Conservation (phyloP, 2,888 invertebrate species). For the Tigriopus californicus region DNA sequence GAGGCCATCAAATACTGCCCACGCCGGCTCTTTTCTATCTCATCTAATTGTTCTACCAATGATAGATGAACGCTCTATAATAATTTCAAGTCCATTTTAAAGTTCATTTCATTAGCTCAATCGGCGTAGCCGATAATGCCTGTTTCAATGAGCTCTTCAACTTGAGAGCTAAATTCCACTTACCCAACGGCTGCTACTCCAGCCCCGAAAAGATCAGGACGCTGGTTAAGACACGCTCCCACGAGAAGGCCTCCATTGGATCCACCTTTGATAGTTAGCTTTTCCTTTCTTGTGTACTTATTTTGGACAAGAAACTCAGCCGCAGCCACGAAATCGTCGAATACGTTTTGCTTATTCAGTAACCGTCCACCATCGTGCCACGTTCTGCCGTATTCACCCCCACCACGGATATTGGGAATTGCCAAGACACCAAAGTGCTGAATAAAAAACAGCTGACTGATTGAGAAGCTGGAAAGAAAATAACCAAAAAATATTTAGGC, state of each 20-base stretch:
- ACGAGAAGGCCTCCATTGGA: slow-evolving; percentile 95
- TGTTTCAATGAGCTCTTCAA: too few species aligned
- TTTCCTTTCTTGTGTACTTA: slow-evolving; percentile 53
- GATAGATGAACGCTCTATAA: too few species aligned
- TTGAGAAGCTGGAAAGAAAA: slow-evolving; percentile 22
- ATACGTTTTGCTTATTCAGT: slow-evolving; percentile 85
- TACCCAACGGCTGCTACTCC: slow-evolving; percentile 87
- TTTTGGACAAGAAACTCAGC: slow-evolving; percentile 66
- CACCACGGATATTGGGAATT: slow-evolving; percentile 19
- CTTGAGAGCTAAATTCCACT: slow-evolving; percentile 25
- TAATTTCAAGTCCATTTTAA: too few species aligned
- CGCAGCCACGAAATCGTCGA: slow-evolving; percentile 86
- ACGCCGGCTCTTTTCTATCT: too few species aligned
- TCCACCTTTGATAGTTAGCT: slow-evolving; percentile 74
- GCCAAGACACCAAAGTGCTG: slow-evolving; percentile 63
- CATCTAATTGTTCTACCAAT: too few species aligned
- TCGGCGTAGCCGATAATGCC: too few species aligned
- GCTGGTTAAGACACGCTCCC: slow-evolving; percentile 81
- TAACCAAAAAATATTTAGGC: background rate
- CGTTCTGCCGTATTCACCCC: slow-evolving; percentile 83
- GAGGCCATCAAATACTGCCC: too few species aligned
- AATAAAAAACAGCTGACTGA: slow-evolving; percentile 67
- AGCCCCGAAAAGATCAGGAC: slow-evolving; percentile 81
- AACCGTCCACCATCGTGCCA: slow-evolving; percentile 89
- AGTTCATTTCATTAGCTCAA: too few species aligned